Evolutionary conservation across 2,113 vertebrate species (phyloP).

Genomic region (Theristicus caerulescens): DNA sequence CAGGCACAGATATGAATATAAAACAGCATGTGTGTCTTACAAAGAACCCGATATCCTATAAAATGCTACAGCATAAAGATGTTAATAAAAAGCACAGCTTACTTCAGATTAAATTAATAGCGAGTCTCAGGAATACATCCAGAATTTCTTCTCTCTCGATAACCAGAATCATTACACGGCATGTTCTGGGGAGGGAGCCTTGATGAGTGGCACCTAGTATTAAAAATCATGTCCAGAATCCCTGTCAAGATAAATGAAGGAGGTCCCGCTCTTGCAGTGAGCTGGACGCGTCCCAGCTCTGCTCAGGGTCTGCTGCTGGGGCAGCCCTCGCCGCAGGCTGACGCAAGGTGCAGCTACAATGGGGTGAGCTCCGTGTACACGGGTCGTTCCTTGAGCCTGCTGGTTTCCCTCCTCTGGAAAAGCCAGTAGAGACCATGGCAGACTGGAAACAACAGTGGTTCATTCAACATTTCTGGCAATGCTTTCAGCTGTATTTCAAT

Average conservation of each 20-base stretch:
- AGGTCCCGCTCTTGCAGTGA: background rate
- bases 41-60: background rate
- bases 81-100: background rate
- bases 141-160: background rate
- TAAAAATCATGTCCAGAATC: background rate
- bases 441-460: background rate
- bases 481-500: background rate
- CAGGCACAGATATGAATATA: background rate
- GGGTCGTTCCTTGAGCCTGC: background rate
- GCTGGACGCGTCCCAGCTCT: fast-evolving
- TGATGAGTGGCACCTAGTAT: fast-evolving
- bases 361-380: background rate
- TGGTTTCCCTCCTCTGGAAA: background rate
- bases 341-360: fast-evolving
- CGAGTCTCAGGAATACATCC: background rate
- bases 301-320: background rate
- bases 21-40: background rate
- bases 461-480: background rate
- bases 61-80: background rate
- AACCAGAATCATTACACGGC: background rate
- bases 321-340: background rate
- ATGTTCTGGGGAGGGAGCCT: background rate
- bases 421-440: background rate
- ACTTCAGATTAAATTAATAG: background rate
- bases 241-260: background rate